Evolutionary conservation across 2,797 vertebrate genomes (phyloP).

Genomic region (Anguilla pacifica): DNA sequence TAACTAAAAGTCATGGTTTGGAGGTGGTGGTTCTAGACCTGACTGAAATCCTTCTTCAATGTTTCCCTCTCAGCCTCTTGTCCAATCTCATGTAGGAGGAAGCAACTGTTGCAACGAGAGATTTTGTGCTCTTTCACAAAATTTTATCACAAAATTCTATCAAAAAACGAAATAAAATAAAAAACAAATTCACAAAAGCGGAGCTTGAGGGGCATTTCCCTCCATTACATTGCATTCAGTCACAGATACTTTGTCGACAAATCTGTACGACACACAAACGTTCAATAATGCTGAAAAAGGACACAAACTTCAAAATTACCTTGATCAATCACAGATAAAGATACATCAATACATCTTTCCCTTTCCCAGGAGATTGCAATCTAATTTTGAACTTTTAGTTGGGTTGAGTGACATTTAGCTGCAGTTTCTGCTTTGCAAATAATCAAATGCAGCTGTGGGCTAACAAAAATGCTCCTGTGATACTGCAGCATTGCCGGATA

Average conservation of each 20-base stretch:
- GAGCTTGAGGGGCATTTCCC: slow-evolving; percentile 9
- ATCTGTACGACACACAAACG: neutral
- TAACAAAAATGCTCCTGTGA: neutral
- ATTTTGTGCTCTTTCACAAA: slow-evolving; percentile 23
- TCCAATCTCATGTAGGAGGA: neutral
- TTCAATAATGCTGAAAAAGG: slow-evolving; percentile 13
- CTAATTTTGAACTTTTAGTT: neutral
- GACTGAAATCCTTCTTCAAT: neutral
- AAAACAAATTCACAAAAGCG: neutral
- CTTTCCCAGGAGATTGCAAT: neutral
- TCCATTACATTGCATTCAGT: slow-evolving; percentile 3
- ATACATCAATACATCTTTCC: slow-evolving; percentile 8
- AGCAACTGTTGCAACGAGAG: neutral
- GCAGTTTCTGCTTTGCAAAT: neutral
- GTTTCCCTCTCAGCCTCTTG: neutral
- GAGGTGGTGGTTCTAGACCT: slow-evolving; percentile 10
- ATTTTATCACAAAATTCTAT: neutral
- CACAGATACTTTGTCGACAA: slow-evolving; percentile 7
- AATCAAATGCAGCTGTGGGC: neutral
- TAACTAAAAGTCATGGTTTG: neutral
- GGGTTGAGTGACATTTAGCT: neutral
- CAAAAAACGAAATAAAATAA: neutral
- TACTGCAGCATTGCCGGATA: neutral
- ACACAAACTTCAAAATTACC: neutral
- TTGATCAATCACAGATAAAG: neutral